Evolutionary conservation across 1,140 invertebrate species (phyloP).

Genomic region (Agraylea sexmaculata): DNA sequence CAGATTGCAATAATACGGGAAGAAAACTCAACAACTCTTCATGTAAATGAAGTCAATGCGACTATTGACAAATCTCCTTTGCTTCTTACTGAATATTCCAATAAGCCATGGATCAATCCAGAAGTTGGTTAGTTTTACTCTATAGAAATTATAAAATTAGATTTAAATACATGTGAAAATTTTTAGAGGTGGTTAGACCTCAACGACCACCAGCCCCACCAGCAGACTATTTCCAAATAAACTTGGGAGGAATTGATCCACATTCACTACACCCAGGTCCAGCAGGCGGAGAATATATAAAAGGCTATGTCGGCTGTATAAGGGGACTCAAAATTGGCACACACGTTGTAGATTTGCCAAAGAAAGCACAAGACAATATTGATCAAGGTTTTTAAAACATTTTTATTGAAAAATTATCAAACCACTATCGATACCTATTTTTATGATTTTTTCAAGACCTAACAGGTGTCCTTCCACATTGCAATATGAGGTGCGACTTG

Average conservation of each 20-base stretch:
- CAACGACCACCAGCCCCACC: conserved; percentile 71
- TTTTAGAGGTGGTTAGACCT: conserved; percentile 70
- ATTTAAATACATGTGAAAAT: conserved; percentile 1
- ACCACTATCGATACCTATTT: background rate
- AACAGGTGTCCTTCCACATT: conserved; percentile 62
- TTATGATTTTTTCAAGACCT: conserved; percentile 28
- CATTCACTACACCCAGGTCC: conserved; percentile 55
- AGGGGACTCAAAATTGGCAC: conserved; percentile 78
- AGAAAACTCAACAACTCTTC: conserved; percentile 59
- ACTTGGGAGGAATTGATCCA: conserved; percentile 74
- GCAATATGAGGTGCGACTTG: conserved; percentile 79
- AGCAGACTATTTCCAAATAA: conserved; percentile 78
- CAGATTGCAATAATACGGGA: conserved; percentile 71
- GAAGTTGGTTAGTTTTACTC: conserved; percentile 47
- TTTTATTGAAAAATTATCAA: background rate
- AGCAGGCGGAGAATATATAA: conserved; percentile 45
- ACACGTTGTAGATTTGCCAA: conserved; percentile 62
- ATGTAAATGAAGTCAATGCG: conserved; percentile 70
- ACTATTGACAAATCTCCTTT: conserved; percentile 56
- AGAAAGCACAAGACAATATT: conserved; percentile 55
- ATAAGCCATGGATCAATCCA: conserved; percentile 75
- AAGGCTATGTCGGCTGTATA: conserved; percentile 76
- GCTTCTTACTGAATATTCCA: conserved; percentile 62
- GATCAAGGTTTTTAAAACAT: conserved; percentile 44
- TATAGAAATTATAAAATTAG: conserved; percentile 3